These are phyloP conservation scores for Eremobia ochroleuca DNA, from an alignment of 2,888 invertebrate species.

Conservation along the genomic window DNA sequence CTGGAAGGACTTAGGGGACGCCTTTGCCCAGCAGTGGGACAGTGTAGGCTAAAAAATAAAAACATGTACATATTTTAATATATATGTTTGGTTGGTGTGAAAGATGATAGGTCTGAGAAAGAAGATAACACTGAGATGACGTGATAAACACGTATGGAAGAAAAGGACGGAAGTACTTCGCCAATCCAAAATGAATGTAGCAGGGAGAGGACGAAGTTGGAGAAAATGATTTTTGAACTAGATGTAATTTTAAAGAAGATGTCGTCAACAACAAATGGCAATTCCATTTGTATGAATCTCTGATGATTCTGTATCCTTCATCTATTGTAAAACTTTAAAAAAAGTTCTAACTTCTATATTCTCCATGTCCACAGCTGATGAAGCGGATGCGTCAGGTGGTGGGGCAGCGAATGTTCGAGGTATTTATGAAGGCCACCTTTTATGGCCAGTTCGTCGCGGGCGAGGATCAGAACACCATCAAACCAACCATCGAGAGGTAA, in stretches of 20 bases:
- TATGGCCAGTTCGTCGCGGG: conserved; percentile 99
- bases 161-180: no score
- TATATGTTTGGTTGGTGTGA: not conserved
- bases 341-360: conserved; percentile 17
- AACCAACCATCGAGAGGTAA: conserved; percentile 95
- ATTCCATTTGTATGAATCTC: not conserved
- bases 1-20: no score
- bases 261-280: not conserved
- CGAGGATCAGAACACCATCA: conserved; percentile 96
- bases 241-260: not conserved
- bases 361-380: conserved; percentile 93
- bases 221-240: not conserved
- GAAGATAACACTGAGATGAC: not conserved
- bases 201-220: not conserved
- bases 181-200: not conserved
- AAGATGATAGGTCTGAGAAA: not conserved
- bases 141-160: not conserved
- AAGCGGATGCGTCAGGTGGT: conserved; percentile 94
- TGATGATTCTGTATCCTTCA: not conserved
- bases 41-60: no score
- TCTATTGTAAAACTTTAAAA: not conserved
- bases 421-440: conserved; percentile 98
- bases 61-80: not conserved
- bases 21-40: no score
- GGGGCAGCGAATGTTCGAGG: conserved; percentile 95